phyloP scores from a whole-genome alignment of 2,797 vertebrate genomes.

The Falco novaeseelandiae region DNA sequence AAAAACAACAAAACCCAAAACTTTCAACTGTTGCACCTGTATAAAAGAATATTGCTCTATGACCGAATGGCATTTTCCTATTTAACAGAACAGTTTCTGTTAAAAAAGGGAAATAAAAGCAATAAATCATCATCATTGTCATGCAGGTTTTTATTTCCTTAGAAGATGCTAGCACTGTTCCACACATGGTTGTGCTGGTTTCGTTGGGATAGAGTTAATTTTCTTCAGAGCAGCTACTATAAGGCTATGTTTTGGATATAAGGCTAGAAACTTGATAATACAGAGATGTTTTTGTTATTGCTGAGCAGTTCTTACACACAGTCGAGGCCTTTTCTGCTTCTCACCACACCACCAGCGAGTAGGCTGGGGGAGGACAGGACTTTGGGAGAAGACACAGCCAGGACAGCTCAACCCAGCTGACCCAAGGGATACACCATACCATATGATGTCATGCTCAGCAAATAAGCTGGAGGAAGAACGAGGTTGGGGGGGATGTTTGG shows the following conservation, averaged over 20 bases:
- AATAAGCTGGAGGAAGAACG: too few species aligned
- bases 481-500: too few species aligned
- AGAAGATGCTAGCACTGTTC: not conserved
- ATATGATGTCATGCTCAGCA: too few species aligned
- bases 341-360: not conserved
- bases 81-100: not conserved
- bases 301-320: not conserved
- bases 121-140: not conserved
- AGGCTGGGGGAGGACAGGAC: too few species aligned
- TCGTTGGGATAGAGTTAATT: not conserved
- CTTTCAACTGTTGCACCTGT: not conserved
- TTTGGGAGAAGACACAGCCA: not conserved
- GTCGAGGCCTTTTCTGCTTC: not conserved
- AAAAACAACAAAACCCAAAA: not conserved
- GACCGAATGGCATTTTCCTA: not conserved
- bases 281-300: not conserved
- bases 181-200: not conserved
- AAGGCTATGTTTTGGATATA: not conserved
- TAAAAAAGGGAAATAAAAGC: not conserved
- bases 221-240: not conserved
- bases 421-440: too few species aligned
- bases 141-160: not conserved
- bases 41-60: not conserved
- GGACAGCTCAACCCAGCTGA: not conserved
- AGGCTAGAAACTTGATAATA: not conserved